phyloP scores from a whole-genome alignment of 92 coral and sea anemone species.

The Diadumene lineata region DNA sequence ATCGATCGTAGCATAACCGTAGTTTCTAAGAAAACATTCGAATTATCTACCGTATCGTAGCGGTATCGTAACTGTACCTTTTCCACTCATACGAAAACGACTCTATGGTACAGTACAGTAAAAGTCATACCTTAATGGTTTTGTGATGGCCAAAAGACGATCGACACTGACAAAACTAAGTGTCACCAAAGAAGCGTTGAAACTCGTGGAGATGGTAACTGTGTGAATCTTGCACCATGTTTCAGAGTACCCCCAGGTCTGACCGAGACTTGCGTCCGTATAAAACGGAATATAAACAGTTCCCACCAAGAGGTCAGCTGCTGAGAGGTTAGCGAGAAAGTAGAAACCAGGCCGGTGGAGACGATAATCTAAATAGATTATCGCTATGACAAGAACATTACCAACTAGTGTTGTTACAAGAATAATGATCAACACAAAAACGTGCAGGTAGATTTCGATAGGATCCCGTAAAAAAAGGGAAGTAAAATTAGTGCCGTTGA shows the following conservation, averaged over 20 bases:
- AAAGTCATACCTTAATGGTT: slow-evolving; percentile 61
- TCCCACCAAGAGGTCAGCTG: slow-evolving; percentile 68
- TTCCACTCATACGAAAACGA: too few relatives aligned
- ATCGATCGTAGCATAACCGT: background rate
- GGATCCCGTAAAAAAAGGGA: slow-evolving; percentile 16
- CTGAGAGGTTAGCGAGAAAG: slow-evolving; percentile 67
- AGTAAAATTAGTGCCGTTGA: background rate
- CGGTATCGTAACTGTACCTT: too few relatives aligned
- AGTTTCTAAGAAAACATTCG: too few relatives aligned
- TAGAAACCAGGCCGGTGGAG: slow-evolving; percentile 75
- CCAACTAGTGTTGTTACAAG: slow-evolving; percentile 58
- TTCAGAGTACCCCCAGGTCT: slow-evolving; percentile 50
- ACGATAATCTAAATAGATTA: slow-evolving; percentile 54
- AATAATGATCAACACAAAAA: slow-evolving; percentile 27
- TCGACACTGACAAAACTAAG: slow-evolving; percentile 66
- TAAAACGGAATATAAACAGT: slow-evolving; percentile 63
- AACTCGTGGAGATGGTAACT: slow-evolving; percentile 45
- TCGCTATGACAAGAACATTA: slow-evolving; percentile 47
- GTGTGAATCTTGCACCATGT: slow-evolving; percentile 72
- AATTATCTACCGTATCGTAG: too few relatives aligned
- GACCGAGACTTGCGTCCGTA: slow-evolving; percentile 42
- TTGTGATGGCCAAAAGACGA: slow-evolving; percentile 73
- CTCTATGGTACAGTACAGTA: too few relatives aligned
- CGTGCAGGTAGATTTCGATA: slow-evolving; percentile 44
- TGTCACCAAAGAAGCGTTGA: slow-evolving; percentile 74